Percentiles rank a stretch among this genome's conserved stretches.
These are phyloP conservation scores for Leptarthrus brevirostris DNA, from an alignment of 2,888 invertebrate species.

Conservation along the genomic window DNA sequence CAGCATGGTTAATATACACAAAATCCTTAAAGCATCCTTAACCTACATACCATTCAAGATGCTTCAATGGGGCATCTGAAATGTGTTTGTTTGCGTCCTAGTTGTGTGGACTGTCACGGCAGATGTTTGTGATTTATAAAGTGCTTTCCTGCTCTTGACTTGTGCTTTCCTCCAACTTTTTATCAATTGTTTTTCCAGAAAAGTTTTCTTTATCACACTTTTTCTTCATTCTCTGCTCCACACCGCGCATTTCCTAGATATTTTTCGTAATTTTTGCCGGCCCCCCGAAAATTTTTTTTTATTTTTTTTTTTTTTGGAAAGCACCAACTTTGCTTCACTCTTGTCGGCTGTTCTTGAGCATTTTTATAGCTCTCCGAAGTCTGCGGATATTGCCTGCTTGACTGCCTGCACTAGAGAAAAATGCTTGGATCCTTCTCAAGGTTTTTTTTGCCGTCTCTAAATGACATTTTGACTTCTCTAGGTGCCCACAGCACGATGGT, in stretches of 20 bases:
- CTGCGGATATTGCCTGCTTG: conserved; percentile 37
- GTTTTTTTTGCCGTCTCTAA: background rate
- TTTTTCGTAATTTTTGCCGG: conserved; percentile 21
- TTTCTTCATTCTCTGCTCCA: conserved; percentile 14
- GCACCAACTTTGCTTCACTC: background rate
- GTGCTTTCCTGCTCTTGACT: conserved; percentile 29
- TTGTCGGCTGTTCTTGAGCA: conserved; percentile 18
- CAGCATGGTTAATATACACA: background rate
- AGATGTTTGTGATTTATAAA: conserved; percentile 49
- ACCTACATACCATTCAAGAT: background rate
- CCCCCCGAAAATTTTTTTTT: background rate
- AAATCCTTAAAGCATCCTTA: background rate
- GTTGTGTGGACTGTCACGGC: conserved; percentile 19
- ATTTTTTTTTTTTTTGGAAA: background rate
- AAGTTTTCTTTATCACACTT: conserved; percentile 38
- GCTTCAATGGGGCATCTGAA: conserved; percentile 6
- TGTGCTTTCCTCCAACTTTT: conserved; percentile 22
- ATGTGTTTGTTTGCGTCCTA: conserved; percentile 34
- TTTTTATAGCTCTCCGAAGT: conserved; percentile 34
- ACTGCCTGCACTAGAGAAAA: conserved; percentile 18
- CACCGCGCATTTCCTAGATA: background rate
- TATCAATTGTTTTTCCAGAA: conserved; percentile 36
- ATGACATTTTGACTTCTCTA: conserved; percentile 24
- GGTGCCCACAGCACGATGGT: background rate
- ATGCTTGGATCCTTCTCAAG: background rate